phyloP scores from a whole-genome alignment of 2,888 invertebrate species.

The Agonopterix arenella region DNA sequence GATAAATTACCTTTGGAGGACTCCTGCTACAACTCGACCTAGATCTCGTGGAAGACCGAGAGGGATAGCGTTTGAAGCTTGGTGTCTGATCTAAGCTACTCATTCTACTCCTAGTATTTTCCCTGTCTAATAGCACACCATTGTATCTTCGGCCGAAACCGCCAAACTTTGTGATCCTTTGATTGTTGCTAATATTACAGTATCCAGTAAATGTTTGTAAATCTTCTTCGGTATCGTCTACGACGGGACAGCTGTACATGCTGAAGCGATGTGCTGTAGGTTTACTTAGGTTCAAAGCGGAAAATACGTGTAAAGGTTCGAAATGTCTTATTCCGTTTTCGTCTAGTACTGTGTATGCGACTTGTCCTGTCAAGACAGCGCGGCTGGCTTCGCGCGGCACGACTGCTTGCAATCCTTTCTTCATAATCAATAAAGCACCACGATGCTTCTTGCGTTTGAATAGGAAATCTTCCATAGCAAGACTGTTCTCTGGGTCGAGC shows the following conservation, averaged over 20 bases:
- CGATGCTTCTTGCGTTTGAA: constrained; percentile 73
- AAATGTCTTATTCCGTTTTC: constrained; percentile 86
- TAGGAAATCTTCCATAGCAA: constrained; percentile 87
- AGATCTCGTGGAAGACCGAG: constrained; percentile 60
- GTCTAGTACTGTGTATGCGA: constrained; percentile 85
- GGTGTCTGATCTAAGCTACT: constrained; percentile 74
- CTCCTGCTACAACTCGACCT: constrained; percentile 68
- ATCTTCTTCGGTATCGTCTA: constrained; percentile 71
- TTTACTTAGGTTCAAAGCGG: constrained; percentile 81
- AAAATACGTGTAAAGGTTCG: constrained; percentile 85
- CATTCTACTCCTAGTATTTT: constrained; percentile 57
- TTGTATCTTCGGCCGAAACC: constrained; percentile 61
- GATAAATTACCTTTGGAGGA: constrained; percentile 61
- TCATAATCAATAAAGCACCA: constrained; percentile 82
- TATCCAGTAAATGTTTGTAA: constrained; percentile 63
- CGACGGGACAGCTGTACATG: constrained; percentile 80
- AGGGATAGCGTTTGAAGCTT: constrained; percentile 72
- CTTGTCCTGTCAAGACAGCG: constrained; percentile 84
- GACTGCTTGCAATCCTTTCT: constrained; percentile 84
- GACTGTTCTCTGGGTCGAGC: constrained; percentile 81
- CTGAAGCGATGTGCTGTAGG: constrained; percentile 81
- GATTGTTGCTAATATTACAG: constrained; percentile 65
- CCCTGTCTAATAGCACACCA: constrained; percentile 58
- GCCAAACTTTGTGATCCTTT: constrained; percentile 64
- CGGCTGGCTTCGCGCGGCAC: constrained; percentile 86